Evolutionary conservation across 1,140 invertebrate species (phyloP), one percentile per base, ranked within the genome.

Genomic region (Asobara japonica): DNA sequence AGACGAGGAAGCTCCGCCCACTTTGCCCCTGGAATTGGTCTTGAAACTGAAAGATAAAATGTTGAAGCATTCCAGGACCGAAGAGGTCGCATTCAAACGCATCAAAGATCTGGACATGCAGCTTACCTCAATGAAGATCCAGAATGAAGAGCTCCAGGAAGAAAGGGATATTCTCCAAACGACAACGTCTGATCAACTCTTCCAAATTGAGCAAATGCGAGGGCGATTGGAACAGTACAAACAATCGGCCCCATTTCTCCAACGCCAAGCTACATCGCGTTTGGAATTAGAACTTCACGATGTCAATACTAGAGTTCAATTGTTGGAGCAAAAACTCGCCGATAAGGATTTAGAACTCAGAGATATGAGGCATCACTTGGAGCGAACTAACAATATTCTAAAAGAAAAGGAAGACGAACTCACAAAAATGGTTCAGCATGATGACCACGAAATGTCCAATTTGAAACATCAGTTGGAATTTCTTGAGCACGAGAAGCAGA

Each of bases 121-220:
- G 81, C 78, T 93, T 1, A 84, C 84, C 16, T 82, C 87, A 18
- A 74, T 91, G 3, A 90, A 89, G 73, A 88, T 88, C 71, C 88
- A 90, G 56, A 90, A 92, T 51, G 92, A 94, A 88, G 94, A 96
- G 84, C 85, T 95, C 38, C 90, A 92, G 75, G 91, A 92, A 41
- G 94, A 96, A 78, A 91, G 93, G 20, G 93, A 95, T 76, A 91
- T 93, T 29, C 85, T 96, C 51, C 94, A 96, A 80, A 90, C 93
- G 74, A 92, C 92, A 45, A 91, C 94, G 73, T 93, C 93, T 25
- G 93, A 95, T 79, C 93, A 95, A 81, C 89, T 95, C 67, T 90
- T 94, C 67, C 90, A 93, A 79, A 93, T 96, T 67, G 94, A 94
- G 45, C 90, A 92, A 0, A 89, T 96, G 74, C 91, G 94, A 72